Evolutionary conservation across 92 coral and sea anemone species (phyloP).

Genomic region (Phenganax marumi): DNA sequence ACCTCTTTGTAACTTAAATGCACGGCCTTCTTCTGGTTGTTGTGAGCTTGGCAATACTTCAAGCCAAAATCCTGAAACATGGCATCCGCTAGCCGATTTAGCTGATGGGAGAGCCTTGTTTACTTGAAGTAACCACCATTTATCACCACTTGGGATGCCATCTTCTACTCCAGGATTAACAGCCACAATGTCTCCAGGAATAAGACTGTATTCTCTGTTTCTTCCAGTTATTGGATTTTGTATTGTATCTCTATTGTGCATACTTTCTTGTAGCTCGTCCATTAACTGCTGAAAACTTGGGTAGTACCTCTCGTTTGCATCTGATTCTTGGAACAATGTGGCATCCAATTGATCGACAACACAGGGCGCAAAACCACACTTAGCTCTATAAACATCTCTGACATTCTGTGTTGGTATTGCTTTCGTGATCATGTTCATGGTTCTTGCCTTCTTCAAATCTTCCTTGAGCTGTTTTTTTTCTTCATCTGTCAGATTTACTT

Average conservation of each 20-base stretch:
- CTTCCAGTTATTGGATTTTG: constrained; percentile 12
- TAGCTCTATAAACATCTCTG: constrained; percentile 45
- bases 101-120: constrained; percentile 44
- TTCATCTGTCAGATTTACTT: not conserved
- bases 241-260: not conserved
- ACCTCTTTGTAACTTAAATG: constrained; percentile 33
- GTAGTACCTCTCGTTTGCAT: constrained; percentile 26
- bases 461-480: constrained; percentile 14
- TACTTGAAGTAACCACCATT: constrained; percentile 52
- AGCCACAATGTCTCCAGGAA: constrained; percentile 58
- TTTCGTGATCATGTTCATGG: constrained; percentile 38
- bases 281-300: constrained; percentile 51
- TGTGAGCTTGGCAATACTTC: constrained; percentile 33
- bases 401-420: constrained; percentile 48
- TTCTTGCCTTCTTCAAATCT: constrained; percentile 44
- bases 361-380: constrained; percentile 55
- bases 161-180: constrained; percentile 57
- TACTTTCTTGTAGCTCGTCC: constrained; percentile 24
- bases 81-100: constrained; percentile 40
- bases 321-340: constrained; percentile 29
- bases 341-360: constrained; percentile 46
- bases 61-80: constrained; percentile 56
- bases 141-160: constrained; percentile 40
- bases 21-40: constrained; percentile 44
- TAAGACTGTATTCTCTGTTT: constrained; percentile 30